Percentiles rank a stretch among this genome's conserved stretches.
These are phyloP conservation scores for Schizopygopsis pylzovi DNA, from an alignment of 2,797 vertebrate genomes.

Conservation along the genomic window DNA sequence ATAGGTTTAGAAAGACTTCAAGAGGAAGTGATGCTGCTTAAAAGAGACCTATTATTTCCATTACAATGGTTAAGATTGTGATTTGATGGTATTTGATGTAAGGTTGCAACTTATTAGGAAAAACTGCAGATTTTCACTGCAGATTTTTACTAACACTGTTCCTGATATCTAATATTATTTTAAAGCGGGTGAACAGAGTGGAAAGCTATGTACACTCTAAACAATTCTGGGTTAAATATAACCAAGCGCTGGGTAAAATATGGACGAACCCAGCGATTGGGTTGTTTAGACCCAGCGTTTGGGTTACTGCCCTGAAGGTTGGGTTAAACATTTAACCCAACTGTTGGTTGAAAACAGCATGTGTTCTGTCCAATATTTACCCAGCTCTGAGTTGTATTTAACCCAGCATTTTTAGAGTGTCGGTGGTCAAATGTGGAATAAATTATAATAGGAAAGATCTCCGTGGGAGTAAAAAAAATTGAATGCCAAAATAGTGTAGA, in stretches of 20 bases:
- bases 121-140: neutral
- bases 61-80: neutral
- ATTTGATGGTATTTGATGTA: neutral
- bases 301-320: no score
- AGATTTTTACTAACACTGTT: neutral
- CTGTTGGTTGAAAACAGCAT: no score
- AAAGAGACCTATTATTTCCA: neutral
- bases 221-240: no score
- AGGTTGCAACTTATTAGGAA: conserved; percentile 2
- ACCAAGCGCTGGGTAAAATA: no score
- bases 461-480: neutral
- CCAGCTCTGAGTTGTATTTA: no score
- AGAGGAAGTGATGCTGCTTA: neutral
- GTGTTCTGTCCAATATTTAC: no score
- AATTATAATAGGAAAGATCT: neutral
- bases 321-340: no score
- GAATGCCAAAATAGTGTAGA: neutral
- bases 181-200: neutral
- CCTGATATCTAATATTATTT: neutral
- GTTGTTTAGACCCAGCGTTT: no score
- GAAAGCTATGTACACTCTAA: neutral
- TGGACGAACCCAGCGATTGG: no score
- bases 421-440: neutral
- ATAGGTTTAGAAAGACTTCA: neutral
- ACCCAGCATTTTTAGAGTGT: no score